Evolutionary conservation across 2,797 vertebrate genomes (phyloP).

Genomic region (Myotis vivesi): DNA sequence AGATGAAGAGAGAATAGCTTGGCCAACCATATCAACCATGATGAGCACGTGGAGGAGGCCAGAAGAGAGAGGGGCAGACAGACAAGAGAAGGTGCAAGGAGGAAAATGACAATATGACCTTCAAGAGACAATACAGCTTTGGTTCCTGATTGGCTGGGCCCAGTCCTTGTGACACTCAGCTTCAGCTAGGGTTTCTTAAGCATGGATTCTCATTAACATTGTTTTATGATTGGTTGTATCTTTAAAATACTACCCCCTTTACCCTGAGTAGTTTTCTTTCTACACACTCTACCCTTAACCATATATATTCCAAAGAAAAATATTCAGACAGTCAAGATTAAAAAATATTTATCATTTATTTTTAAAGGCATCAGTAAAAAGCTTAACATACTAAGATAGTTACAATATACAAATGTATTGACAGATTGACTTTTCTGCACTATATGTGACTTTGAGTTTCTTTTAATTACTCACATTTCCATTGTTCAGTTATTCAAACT

Average conservation of each 20-base stretch:
- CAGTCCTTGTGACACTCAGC: background rate
- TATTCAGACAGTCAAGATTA: background rate
- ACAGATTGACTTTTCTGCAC: background rate
- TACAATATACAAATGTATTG: slow-evolving; percentile 15
- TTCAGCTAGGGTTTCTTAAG: background rate
- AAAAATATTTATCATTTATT: slow-evolving; percentile 57
- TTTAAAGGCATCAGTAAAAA: slow-evolving; percentile 68
- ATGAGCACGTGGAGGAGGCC: background rate
- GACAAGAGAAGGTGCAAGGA: background rate
- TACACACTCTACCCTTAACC: background rate
- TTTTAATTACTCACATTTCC: slow-evolving; percentile 7
- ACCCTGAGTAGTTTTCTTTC: background rate
- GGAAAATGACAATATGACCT: background rate
- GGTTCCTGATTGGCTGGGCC: background rate
- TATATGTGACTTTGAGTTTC: background rate
- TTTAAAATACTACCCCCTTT: background rate
- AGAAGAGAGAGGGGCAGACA: background rate
- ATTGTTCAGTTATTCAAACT: background rate
- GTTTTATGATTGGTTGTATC: background rate
- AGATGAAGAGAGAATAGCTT: background rate
- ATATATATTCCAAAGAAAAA: slow-evolving; percentile 19
- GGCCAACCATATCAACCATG: background rate
- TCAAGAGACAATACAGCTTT: background rate
- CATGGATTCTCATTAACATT: background rate
- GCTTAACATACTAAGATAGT: slow-evolving; percentile 52